Evolutionary conservation across 2,888 invertebrate species (phyloP), one percentile per base, ranked within the genome.

Genomic region (Apodemia mormo): DNA sequence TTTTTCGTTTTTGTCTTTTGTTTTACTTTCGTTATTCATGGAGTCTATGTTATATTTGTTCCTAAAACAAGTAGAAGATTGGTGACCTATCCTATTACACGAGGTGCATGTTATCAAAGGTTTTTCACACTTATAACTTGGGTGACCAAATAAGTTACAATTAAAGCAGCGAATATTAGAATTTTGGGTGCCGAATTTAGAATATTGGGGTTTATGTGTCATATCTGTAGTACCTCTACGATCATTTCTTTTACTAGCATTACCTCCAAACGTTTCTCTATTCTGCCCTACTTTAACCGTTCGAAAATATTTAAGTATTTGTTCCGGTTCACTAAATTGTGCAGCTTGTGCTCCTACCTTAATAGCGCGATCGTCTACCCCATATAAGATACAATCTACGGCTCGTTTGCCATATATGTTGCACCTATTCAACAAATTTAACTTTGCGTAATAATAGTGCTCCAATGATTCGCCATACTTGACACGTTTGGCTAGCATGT

Each of bases 301-400:
- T 65, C 70, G 73, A 1, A 74, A 70, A 58, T 72, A 76, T 54
- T 69, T 68, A 4, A 74, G 40, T 2, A 76, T 67, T 22, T 73
- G 66, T 65, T 72, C 74, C 0, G 74, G 67, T 54, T 67, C 72
- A 43, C 61, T 40, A 43, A 70, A 74, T 54, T 67, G 58, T 5
- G 67, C 74, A n/a, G 75, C 74, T 64, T 76, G 71, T 9, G 76
- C 73, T 10, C 75, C 72, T 68, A 74, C n/a, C 65, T 65, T 72
- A 10, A 76, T 65, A 1, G 69, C 70, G 7, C 72, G 69, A 67
- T 76, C 74, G 8, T 76, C 74, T 14, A 76, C 68, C 2, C 67
- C 67, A 54, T 67, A 37, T 40, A 67, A 45, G 67, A 75, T 67
- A 65, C 72, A 74, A 30, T 75, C 76, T 10, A 76, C 74, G 2